Conservation (phyloP, 2,113 vertebrate genomes). For the Erythrocercus mccallii region DNA sequence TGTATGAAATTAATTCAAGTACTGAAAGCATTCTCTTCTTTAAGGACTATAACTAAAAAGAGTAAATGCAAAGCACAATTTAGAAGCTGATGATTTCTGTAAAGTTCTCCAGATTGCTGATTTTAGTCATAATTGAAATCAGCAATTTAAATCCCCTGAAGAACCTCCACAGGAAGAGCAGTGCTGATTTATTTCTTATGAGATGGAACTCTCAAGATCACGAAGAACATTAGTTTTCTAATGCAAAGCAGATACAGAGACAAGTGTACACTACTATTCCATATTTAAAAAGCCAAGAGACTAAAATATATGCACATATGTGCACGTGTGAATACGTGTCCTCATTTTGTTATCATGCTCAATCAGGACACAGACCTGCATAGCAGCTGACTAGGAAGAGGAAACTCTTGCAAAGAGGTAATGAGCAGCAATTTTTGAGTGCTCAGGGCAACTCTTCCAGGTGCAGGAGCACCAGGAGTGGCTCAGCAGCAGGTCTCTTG, state of each 20-base stretch:
- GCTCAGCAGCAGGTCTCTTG: background rate
- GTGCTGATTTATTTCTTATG: background rate
- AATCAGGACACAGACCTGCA: background rate
- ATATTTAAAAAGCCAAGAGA: background rate
- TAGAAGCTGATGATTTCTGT: background rate
- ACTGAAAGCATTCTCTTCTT: background rate
- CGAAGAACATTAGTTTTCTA: background rate
- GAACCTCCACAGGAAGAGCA: background rate
- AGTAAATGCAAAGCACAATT: background rate
- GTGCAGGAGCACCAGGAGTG: background rate
- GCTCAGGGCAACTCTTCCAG: background rate
- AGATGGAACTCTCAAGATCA: background rate
- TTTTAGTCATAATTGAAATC: background rate
- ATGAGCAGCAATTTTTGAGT: background rate
- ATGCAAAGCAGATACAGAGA: background rate
- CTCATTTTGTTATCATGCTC: background rate
- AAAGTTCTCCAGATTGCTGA: background rate
- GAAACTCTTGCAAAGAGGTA: background rate
- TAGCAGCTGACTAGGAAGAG: background rate
- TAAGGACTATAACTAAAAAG: background rate
- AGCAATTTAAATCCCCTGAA: background rate
- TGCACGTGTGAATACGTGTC: background rate
- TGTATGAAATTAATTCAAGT: background rate
- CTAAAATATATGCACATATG: background rate
- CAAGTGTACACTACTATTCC: background rate